These are phyloP conservation scores for Cryptus armator DNA, from an alignment of 2,888 invertebrate genomes.

Conservation along the genomic window DNA sequence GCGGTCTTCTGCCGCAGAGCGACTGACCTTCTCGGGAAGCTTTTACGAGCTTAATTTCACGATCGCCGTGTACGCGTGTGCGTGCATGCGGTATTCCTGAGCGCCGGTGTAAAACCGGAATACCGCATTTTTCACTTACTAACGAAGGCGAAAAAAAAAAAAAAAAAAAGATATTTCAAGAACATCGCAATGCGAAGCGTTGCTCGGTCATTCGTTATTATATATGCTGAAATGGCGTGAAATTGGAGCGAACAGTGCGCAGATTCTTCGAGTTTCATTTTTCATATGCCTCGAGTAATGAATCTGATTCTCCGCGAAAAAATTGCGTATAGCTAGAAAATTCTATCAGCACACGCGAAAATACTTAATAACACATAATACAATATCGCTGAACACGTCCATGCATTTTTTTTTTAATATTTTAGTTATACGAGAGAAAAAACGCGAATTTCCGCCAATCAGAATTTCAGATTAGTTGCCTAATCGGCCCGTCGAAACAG, in stretches of 20 bases:
- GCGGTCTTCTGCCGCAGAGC: constrained; percentile 12
- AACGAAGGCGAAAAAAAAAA: neutral
- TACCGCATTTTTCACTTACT: neutral
- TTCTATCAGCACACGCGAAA: too few species aligned
- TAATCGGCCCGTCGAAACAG: too few species aligned
- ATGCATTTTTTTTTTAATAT: too few species aligned
- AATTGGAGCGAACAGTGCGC: constrained; percentile 22
- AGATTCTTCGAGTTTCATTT: neutral
- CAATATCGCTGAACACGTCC: too few species aligned
- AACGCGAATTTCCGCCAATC: too few species aligned
- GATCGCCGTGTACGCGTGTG: neutral
- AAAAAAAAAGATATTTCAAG: neutral
- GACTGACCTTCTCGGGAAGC: constrained; percentile 14
- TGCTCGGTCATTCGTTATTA: neutral
- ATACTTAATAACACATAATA: too few species aligned
- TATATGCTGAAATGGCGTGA: neutral
- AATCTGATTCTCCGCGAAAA: neutral
- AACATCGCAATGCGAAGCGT: neutral
- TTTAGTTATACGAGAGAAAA: too few species aligned
- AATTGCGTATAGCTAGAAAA: too few species aligned
- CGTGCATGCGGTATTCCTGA: neutral
- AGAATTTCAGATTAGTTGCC: too few species aligned
- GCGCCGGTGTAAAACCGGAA: neutral
- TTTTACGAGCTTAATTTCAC: constrained; percentile 25
- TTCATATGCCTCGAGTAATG: neutral